Evolutionary conservation across 1,140 invertebrate genomes (phyloP), one percentile per base, ranked within the genome.

Genomic region (Littorina saxatilis): DNA sequence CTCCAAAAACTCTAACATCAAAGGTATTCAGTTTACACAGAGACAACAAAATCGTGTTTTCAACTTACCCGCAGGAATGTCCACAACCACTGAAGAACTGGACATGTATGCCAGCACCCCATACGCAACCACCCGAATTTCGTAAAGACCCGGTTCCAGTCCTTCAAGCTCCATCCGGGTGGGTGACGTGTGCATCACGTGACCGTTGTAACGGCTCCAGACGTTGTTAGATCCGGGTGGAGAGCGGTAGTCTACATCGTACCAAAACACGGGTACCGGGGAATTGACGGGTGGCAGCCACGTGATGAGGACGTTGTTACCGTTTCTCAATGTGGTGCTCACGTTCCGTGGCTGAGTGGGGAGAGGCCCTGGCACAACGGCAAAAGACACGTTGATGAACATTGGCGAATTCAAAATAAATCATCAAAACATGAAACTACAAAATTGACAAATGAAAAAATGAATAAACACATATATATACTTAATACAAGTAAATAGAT

Each of bases 361-460:
- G 92, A 96, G 96, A 78, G 97, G 97, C 93, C 97, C 97, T 97
- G n/a, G n/a, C n/a, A n/a, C n/a, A n/a, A n/a, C n/a, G n/a, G n/a
- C n/a, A n/a, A n/a, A n/a, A n/a, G 88, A 77, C 37, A 83, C 74
- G 79, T 13, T 79, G 47, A 55, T 29, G 40, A 70, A 70, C 17
- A 35, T 5, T 29, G 1, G n/a, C n/a, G n/a, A n/a, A n/a, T n/a
- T n/a, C n/a, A n/a, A n/a, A n/a, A n/a, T n/a, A n/a, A n/a, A n/a
- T n/a, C n/a, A n/a, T n/a, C n/a, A n/a, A n/a, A n/a, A n/a, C n/a
- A n/a, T n/a, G n/a, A n/a, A n/a, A n/a, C n/a, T n/a, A n/a, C n/a
- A n/a, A n/a, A n/a, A n/a, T n/a, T n/a, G n/a, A n/a, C n/a, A n/a
- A n/a, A n/a, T n/a, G n/a, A n/a, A n/a, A n/a, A n/a, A n/a, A n/a